phyloP scores from a whole-genome alignment of 92 coral and sea anemone genomes.

The Nematostella vectensis region DNA sequence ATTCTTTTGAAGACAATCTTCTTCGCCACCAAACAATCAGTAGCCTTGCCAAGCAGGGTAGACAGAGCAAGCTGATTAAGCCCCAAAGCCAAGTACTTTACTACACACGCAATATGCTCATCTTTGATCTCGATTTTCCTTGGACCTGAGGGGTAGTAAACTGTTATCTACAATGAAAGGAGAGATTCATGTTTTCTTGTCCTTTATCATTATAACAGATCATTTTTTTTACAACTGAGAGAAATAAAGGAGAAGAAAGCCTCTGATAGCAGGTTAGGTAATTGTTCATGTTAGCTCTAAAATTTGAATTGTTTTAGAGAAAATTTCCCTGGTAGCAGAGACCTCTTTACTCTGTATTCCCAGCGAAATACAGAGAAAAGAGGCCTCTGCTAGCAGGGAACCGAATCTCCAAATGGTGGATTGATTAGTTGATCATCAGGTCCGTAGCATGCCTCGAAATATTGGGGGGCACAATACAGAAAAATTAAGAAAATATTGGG shows the following conservation, averaged over 20 bases:
- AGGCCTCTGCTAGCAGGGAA: no score
- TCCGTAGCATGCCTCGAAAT: no score
- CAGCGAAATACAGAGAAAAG: no score
- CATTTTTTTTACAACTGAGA: not conserved
- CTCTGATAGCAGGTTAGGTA: not conserved
- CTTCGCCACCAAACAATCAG: not conserved
- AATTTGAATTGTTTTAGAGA: not conserved
- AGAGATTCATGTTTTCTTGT: no score
- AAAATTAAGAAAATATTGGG: no score
- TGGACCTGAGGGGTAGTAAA: not conserved
- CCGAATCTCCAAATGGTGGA: no score
- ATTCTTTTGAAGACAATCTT: not conserved
- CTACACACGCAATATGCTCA: conserved; percentile 1
- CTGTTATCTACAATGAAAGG: not conserved
- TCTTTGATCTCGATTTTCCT: not conserved
- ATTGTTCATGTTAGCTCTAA: not conserved
- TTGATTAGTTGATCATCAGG: no score
- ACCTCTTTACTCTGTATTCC: no score
- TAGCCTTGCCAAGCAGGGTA: not conserved
- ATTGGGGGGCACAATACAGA: no score
- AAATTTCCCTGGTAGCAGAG: no score
- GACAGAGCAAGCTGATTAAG: not conserved
- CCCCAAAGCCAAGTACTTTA: conserved; percentile 1
- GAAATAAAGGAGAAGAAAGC: not conserved
- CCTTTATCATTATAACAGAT: not conserved